Conservation (phyloP, 2,888 invertebrate genomes). For the Brachycybe producta region DNA sequence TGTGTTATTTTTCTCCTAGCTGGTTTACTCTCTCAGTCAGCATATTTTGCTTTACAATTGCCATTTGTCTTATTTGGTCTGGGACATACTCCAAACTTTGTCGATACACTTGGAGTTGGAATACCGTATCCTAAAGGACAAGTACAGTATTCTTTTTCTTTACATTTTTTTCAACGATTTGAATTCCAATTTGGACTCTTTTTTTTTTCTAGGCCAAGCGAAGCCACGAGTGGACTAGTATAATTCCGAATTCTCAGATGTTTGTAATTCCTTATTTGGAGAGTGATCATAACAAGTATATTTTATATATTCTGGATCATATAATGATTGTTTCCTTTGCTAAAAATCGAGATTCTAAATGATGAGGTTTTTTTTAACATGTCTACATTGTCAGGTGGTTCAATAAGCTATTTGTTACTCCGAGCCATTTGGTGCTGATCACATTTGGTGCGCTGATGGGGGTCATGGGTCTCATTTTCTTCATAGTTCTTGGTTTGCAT, state of each 20-base stretch:
- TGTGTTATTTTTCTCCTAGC: conserved; percentile 37
- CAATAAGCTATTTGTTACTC: conserved; percentile 84
- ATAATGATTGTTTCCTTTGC: background rate
- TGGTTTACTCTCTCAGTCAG: conserved; percentile 80
- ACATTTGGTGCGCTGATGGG: conserved; percentile 78
- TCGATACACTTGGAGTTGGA: conserved; percentile 74
- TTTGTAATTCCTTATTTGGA: conserved; percentile 66
- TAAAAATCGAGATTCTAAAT: too few relatives aligned
- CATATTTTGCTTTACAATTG: conserved; percentile 80
- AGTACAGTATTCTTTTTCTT: conserved; percentile 12
- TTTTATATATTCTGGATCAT: background rate
- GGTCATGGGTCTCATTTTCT: conserved; percentile 67
- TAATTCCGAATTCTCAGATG: conserved; percentile 96
- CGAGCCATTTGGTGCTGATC: conserved; percentile 81
- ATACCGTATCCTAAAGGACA: conserved; percentile 28
- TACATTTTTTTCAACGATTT: too few relatives aligned
- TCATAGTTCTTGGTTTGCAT: conserved; percentile 73
- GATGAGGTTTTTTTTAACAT: background rate
- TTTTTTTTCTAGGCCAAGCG: conserved; percentile 2
- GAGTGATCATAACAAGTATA: conserved; percentile 44
- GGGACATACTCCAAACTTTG: conserved; percentile 96
- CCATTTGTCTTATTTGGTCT: conserved; percentile 94
- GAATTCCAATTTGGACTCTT: too few relatives aligned
- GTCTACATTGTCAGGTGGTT: conserved; percentile 51
- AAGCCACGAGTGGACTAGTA: conserved; percentile 63